Conservation (phyloP, 2,113 vertebrate species). For the Platichthys stellatus region DNA sequence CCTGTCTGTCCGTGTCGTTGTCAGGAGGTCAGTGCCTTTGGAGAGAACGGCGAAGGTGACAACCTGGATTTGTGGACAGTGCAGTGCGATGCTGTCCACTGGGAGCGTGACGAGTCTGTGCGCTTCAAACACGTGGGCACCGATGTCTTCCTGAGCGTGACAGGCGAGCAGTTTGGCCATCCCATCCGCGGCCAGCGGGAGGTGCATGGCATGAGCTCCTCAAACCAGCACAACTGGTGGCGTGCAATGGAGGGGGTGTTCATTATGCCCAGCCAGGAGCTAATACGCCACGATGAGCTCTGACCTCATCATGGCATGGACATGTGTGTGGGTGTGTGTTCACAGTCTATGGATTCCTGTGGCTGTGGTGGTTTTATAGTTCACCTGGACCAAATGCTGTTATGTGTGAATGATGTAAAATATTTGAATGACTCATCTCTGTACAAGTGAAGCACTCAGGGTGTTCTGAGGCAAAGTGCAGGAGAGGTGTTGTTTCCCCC, state of each 20-base stretch:
- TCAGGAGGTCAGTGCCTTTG: conserved; percentile 98
- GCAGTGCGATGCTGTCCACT: conserved; percentile 88
- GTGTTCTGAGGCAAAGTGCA: neutral
- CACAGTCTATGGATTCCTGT: neutral
- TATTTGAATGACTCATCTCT: conserved; percentile 6
- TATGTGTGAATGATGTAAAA: conserved; percentile 12
- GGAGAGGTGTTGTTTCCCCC: neutral
- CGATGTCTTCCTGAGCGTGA: conserved; percentile 91
- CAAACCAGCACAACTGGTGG: conserved; percentile 92
- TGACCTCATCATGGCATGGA: conserved; percentile 68
- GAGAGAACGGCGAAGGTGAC: conserved; percentile 95
- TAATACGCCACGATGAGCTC: conserved; percentile 89
- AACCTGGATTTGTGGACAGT: conserved; percentile 94
- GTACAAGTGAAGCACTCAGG: conserved; percentile 26
- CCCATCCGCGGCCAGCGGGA: conserved; percentile 94
- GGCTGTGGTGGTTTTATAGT: neutral
- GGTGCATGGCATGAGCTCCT: conserved; percentile 89
- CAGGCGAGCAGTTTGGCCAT: conserved; percentile 94
- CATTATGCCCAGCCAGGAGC: conserved; percentile 88
- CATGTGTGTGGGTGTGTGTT: neutral
- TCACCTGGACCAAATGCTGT: conserved; percentile 12
- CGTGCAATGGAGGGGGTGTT: conserved; percentile 96
- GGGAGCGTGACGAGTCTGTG: conserved; percentile 90
- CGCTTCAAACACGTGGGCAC: conserved; percentile 94
- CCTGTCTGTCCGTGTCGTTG: neutral